phyloP scores from a whole-genome alignment of 2,113 vertebrate genomes.

The Misgurnus mizolepis region DNA sequence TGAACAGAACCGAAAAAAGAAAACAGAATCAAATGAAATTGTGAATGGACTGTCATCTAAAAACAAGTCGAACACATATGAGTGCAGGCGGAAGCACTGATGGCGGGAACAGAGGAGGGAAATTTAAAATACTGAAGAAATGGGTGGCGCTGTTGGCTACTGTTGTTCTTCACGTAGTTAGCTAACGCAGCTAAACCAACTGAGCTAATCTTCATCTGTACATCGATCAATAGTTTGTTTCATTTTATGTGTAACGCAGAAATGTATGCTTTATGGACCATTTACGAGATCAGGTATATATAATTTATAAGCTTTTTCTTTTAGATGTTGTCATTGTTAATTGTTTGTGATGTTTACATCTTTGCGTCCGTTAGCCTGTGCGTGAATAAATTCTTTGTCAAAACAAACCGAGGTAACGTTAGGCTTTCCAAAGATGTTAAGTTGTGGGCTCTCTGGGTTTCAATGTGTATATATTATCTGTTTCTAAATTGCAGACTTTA shows the following conservation, averaged over 20 bases:
- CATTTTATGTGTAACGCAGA: neutral
- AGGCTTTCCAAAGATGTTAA: too few species aligned
- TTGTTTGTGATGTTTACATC: neutral
- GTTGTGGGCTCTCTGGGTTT: too few species aligned
- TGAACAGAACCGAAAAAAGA: too few species aligned
- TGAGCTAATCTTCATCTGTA: neutral
- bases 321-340: neutral
- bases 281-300: constrained; percentile 43
- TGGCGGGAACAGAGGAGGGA: constrained; percentile 67
- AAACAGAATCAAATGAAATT: too few species aligned
- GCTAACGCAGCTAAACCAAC: neutral
- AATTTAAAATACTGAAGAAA: constrained; percentile 70
- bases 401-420: neutral
- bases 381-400: neutral
- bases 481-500: constrained; percentile 60
- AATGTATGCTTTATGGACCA: constrained; percentile 15
- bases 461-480: neutral
- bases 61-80: neutral
- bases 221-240: neutral
- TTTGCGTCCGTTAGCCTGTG: constrained; percentile 18
- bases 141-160: constrained; percentile 24
- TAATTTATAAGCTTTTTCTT: neutral
- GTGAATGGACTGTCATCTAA: too few species aligned
- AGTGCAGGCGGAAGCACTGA: constrained; percentile 60
- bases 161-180: neutral